Conservation (phyloP, 1,140 invertebrate species). For the Pseudachorutes palmiensis region DNA sequence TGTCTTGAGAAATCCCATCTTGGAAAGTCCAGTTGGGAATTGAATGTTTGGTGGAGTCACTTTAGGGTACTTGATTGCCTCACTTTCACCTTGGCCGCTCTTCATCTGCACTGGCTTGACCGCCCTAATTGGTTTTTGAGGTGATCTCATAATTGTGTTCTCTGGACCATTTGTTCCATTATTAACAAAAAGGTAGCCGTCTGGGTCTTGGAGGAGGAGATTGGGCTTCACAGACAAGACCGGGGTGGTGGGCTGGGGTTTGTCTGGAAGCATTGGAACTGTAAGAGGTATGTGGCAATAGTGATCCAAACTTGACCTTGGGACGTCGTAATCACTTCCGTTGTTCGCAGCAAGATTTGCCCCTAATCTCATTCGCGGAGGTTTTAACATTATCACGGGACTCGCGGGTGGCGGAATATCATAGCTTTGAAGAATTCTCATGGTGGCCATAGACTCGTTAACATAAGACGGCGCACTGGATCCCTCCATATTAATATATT, state of each 20-base stretch:
- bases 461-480: neutral
- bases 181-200: neutral
- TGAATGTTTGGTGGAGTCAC: neutral
- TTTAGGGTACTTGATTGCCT: neutral
- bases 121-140: neutral
- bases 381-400: neutral
- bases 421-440: conserved; percentile 13
- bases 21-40: neutral
- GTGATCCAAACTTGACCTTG: neutral
- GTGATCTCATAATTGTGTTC: neutral
- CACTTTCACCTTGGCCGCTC: too few species aligned
- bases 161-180: neutral
- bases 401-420: conserved; percentile 15
- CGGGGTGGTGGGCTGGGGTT: neutral
- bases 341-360: neutral
- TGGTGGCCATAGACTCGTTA: neutral
- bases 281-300: conserved; percentile 1
- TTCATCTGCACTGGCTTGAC: too few species aligned
- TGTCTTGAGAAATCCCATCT: neutral
- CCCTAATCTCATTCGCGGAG: neutral
- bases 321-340: conserved; percentile 1
- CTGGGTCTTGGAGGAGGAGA: neutral
- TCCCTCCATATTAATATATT: too few species aligned
- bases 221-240: neutral
- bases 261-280: conserved; percentile 15